Base-by-base conservation (phyloP, 2,888 invertebrate genomes). In the Empis livida region DNA sequence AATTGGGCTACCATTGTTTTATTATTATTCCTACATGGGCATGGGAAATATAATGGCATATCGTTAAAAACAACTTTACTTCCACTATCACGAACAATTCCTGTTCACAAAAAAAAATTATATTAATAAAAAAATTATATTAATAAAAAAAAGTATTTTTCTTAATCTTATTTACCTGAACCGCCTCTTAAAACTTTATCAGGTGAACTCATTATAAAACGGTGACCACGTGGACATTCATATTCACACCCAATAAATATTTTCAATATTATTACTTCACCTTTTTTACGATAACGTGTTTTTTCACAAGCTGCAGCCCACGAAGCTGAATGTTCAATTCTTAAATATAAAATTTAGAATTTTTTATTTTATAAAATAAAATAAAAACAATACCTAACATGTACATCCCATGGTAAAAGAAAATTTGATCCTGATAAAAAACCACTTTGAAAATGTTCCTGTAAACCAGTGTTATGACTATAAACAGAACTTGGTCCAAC, bases 211-310 rank as follows among this genome's bases (percentile, higher is more conserved):
- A 90, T 82, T 82, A 95, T 92, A 65, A 92, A 92, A 47, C 93
- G 77, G 68, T 99, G 96, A n/a, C 97, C 97, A n/a, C 90, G 70
- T 0, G 89, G 85, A 68, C 97, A 99, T 70, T 99, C 97, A 68
- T 96, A 97, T 65, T 99, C 97, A 58, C 90, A 83, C 1, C 97
- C 97, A 48, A 97, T 81, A 67, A 94, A 94, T 57, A 93, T 85
- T 73, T 93, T 92, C 39, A 91, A 85, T 5, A 80, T 80, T 61
- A 85, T 55, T 1, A 65, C 61, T 53, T 66, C 64, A n/a, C 64
- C 64, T 42, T 63, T 63, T 51, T 67, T 68, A 10, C 67, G 61
- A 51, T 61, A 62, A 20, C 65, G 59, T n/a, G 61, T 56, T 50
- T 63, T 66, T 49, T 65, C 64, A 44, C 61, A 59, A 2, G 59